Percentiles rank a stretch among this genome's conserved stretches.
Evolutionary conservation across 23 tunicate genomes (phyloP).

Genomic region (Styela clava): DNA sequence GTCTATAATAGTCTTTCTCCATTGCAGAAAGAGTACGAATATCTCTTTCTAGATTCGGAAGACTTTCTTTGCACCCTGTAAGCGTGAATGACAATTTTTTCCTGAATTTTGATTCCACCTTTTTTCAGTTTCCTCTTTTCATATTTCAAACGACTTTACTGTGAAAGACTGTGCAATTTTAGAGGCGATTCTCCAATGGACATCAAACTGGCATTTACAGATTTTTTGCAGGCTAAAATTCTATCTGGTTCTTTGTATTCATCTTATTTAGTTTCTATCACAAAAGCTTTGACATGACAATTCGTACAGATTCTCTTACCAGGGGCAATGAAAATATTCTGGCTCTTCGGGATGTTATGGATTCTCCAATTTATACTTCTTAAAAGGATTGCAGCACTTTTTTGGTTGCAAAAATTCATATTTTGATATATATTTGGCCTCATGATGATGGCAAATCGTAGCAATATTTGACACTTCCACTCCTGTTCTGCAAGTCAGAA

Average conservation of each 20-base stretch:
- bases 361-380: background rate
- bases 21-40: background rate
- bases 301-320: background rate
- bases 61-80: background rate
- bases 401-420: too few relatives aligned
- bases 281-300: background rate
- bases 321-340: background rate
- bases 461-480: too few relatives aligned
- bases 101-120: background rate
- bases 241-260: background rate
- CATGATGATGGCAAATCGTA: too few relatives aligned
- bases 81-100: background rate
- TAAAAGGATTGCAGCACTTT: background rate
- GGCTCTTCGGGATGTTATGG: background rate
- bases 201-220: background rate
- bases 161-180: background rate
- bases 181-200: background rate
- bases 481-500: too few relatives aligned
- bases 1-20: background rate
- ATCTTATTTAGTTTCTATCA: background rate
- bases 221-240: background rate
- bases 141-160: background rate
- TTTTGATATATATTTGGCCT: too few relatives aligned
- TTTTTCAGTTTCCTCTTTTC: background rate
- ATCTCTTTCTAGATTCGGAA: background rate